Evolutionary conservation across 2,888 invertebrate species (phyloP).

Genomic region (Carterocephalus palaemon): DNA sequence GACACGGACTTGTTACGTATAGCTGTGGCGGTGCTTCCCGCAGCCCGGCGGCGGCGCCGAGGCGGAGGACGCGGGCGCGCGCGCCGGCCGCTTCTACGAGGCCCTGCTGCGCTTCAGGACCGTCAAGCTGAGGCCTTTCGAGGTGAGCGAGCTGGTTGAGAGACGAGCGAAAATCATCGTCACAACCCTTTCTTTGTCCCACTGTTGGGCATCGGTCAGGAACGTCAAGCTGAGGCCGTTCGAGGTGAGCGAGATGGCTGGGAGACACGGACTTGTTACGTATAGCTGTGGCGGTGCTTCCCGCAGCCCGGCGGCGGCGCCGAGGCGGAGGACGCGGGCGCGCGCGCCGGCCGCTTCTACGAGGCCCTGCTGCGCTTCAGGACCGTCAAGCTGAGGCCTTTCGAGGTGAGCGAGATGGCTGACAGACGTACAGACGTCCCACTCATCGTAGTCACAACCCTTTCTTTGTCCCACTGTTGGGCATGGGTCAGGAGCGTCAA

Average conservation of each 20-base stretch:
- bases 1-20: too few relatives aligned
- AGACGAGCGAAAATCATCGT: too few relatives aligned
- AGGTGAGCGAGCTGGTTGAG: constrained; percentile 70
- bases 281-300: constrained; percentile 98
- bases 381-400: constrained; percentile 89
- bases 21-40: constrained; percentile 97
- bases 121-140: constrained; percentile 90
- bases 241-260: too few relatives aligned
- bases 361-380: constrained; percentile 93
- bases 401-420: constrained; percentile 80
- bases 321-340: constrained; percentile 84
- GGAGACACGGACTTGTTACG: too few relatives aligned
- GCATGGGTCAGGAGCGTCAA: too few relatives aligned
- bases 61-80: constrained; percentile 86
- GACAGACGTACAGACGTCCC: too few relatives aligned
- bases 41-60: constrained; percentile 86
- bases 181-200: too few relatives aligned
- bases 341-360: constrained; percentile 91
- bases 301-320: constrained; percentile 89
- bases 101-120: constrained; percentile 92
- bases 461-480: too few relatives aligned
- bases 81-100: constrained; percentile 92
- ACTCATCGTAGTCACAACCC: too few relatives aligned
- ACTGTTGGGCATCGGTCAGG: too few relatives aligned
- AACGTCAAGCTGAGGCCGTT: too few relatives aligned